A percentile compares a stretch with the other conserved stretches of the same genome.
phyloP scores from a whole-genome alignment of 2,888 invertebrate species.

The Phrixothrix hirtus region DNA sequence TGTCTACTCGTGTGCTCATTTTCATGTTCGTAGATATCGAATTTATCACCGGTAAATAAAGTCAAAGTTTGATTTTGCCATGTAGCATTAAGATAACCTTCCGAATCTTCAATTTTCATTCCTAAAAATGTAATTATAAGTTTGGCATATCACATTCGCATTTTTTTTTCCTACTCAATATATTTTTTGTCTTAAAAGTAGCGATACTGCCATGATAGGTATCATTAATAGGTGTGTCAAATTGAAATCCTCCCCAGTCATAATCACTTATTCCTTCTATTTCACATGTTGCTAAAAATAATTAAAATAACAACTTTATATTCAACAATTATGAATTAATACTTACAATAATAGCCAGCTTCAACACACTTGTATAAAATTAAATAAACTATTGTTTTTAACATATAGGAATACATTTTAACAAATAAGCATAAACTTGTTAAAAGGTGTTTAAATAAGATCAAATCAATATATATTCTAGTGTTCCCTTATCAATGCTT shows the following conservation, averaged over 20 bases:
- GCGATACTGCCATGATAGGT: slow-evolving; percentile 5
- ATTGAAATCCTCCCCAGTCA: not conserved
- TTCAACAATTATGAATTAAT: no score
- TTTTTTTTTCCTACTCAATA: slow-evolving; percentile 3
- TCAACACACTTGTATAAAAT: not conserved
- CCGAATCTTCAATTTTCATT: not conserved
- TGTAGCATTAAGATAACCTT: not conserved
- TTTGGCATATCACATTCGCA: not conserved
- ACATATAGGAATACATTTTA: not conserved
- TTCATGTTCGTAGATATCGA: not conserved
- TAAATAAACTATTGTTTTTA: not conserved
- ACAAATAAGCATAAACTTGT: not conserved
- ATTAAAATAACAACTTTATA: not conserved
- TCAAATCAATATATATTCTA: not conserved
- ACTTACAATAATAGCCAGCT: not conserved
- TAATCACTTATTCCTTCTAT: not conserved
- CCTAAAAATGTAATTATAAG: slow-evolving; percentile 1
- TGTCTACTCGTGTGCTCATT: not conserved
- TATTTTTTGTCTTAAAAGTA: not conserved
- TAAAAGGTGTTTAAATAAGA: not conserved
- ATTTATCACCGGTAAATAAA: not conserved
- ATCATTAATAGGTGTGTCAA: slow-evolving; percentile 4
- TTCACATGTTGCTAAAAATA: slow-evolving; percentile 3
- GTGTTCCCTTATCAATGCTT: not conserved
- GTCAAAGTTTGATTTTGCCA: not conserved